A percentile compares a stretch with the other conserved stretches of the same genome.
These are phyloP conservation scores for Tretioscincus oriximinensis DNA, from an alignment of 2,113 vertebrate genomes.

Conservation along the genomic window DNA sequence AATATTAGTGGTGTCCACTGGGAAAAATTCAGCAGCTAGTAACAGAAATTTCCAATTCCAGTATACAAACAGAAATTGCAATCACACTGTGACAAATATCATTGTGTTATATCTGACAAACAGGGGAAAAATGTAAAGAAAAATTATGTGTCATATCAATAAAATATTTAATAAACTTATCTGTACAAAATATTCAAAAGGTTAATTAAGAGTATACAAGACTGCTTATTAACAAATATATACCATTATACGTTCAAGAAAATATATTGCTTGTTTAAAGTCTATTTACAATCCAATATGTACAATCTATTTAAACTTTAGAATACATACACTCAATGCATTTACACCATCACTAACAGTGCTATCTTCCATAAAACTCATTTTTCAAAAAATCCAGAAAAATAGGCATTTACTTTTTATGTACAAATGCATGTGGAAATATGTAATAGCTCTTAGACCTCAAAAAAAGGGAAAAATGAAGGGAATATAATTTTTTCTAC, in stretches of 20 bases:
- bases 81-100: no score
- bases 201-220: slow-evolving; percentile 74
- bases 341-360: slow-evolving; percentile 67
- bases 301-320: slow-evolving; percentile 84
- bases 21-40: not conserved
- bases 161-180: slow-evolving; percentile 85
- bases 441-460: slow-evolving; percentile 47
- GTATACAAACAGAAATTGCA: not conserved
- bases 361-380: slow-evolving; percentile 56
- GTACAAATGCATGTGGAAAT: slow-evolving; percentile 43
- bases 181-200: slow-evolving; percentile 81
- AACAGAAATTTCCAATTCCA: not conserved
- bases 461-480: slow-evolving; percentile 43
- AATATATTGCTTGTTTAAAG: slow-evolving; percentile 84
- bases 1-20: not conserved
- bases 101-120: not conserved
- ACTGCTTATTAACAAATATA: slow-evolving; percentile 82
- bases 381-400: slow-evolving; percentile 39
- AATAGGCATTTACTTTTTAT: slow-evolving; percentile 49
- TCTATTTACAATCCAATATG: slow-evolving; percentile 87
- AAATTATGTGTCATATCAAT: slow-evolving; percentile 60
- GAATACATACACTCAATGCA: slow-evolving; percentile 76
- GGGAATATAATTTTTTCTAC: not conserved
- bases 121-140: slow-evolving; percentile 17
- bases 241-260: slow-evolving; percentile 80